Percentiles rank a stretch among this genome's conserved stretches.
Conservation (phyloP, 2,113 vertebrate species). For the Morone chrysops region DNA sequence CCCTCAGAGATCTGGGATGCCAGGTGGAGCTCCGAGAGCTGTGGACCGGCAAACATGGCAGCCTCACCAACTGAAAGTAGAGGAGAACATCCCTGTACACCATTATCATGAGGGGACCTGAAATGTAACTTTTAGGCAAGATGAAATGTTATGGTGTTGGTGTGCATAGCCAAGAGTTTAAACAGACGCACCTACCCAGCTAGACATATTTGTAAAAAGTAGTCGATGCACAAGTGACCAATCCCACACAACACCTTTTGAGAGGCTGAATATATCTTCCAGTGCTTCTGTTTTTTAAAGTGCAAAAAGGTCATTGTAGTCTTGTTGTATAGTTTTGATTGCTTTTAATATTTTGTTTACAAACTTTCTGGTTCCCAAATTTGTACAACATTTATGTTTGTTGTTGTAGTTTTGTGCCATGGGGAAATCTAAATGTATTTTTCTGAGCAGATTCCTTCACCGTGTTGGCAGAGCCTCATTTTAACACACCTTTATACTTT, state of each 20-base stretch:
- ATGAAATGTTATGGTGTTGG: constrained; percentile 14
- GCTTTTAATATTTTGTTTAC: background rate
- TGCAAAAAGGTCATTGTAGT: constrained; percentile 4
- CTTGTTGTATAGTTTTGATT: background rate
- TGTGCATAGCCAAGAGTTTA: background rate
- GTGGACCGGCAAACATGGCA: constrained; percentile 94
- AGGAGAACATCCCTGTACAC: background rate
- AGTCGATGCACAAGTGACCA: background rate
- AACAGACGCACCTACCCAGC: background rate
- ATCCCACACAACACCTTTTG: background rate
- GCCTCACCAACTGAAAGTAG: constrained; percentile 85
- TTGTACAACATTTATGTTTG: constrained; percentile 5
- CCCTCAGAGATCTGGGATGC: constrained; percentile 94
- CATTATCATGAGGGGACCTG: background rate
- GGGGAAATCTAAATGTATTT: constrained; percentile 18
- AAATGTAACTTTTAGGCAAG: background rate
- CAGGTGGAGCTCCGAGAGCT: constrained; percentile 92
- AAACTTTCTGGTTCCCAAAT: background rate
- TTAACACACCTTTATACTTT: constrained; percentile 26
- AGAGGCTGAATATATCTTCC: background rate
- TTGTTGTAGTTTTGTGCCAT: constrained; percentile 15
- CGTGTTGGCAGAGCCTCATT: constrained; percentile 1
- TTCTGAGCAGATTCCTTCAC: background rate
- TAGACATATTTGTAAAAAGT: constrained; percentile 3
- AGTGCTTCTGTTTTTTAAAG: background rate